These are phyloP conservation scores for Centropus bengalensis DNA, from an alignment of 2,113 vertebrate species.

Conservation along the genomic window DNA sequence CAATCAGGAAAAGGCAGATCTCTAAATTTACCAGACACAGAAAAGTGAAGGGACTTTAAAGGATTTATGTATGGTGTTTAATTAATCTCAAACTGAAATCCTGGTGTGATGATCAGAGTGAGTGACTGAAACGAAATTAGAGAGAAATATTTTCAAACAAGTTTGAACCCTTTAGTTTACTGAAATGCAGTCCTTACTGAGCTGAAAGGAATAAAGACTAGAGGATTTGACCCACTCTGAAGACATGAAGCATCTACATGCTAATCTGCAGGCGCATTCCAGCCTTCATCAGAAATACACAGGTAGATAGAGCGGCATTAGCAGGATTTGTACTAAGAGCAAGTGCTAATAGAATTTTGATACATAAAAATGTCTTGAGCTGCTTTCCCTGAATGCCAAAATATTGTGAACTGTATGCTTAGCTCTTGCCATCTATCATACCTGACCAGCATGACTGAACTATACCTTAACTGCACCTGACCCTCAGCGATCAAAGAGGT, in stretches of 20 bases:
- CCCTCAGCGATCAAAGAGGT: background rate
- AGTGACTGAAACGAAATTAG: background rate
- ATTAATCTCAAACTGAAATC: background rate
- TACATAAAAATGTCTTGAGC: background rate
- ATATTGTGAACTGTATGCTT: background rate
- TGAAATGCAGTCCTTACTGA: background rate
- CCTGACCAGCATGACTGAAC: background rate
- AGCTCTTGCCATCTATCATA: background rate
- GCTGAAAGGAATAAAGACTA: background rate
- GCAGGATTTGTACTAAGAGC: background rate
- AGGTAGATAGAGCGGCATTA: constrained; percentile 4
- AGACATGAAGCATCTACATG: background rate
- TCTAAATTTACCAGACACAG: background rate
- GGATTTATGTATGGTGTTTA: background rate
- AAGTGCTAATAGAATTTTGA: background rate
- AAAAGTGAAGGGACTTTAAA: background rate
- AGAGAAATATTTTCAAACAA: background rate
- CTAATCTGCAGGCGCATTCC: background rate
- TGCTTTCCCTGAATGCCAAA: background rate
- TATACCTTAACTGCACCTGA: background rate
- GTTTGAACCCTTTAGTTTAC: background rate
- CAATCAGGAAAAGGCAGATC: background rate
- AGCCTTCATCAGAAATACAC: background rate
- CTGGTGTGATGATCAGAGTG: background rate
- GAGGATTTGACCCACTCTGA: background rate